A percentile compares a stretch with the other conserved stretches of the same genome.
Evolutionary conservation across 2,888 invertebrate species (phyloP).

Genomic region (Trissoscelio sp.): DNA sequence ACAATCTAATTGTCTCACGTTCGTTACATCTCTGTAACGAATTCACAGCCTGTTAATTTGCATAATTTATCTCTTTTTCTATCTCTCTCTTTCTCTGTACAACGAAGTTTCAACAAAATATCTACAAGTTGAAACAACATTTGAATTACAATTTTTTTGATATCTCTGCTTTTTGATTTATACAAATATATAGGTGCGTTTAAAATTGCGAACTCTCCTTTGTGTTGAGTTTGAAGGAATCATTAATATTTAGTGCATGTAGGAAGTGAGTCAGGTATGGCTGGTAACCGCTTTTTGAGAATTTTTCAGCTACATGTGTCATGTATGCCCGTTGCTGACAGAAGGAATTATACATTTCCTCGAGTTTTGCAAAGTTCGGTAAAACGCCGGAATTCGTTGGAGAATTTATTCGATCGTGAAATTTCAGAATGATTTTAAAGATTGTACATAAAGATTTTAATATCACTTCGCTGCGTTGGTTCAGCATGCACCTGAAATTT

Average conservation of each 20-base stretch:
- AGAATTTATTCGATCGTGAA: slow-evolving; percentile 86
- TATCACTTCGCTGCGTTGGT: slow-evolving; percentile 88
- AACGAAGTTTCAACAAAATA: background rate
- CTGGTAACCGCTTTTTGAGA: slow-evolving; percentile 88
- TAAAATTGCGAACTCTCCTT: slow-evolving; percentile 51
- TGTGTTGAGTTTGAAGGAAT: slow-evolving; percentile 77
- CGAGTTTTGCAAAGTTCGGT: slow-evolving; percentile 85
- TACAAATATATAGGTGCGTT: background rate
- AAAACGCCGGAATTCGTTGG: slow-evolving; percentile 84
- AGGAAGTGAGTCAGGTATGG: slow-evolving; percentile 87
- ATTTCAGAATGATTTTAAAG: slow-evolving; percentile 89
- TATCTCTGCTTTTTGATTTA: no score
- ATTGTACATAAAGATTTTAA: slow-evolving; percentile 89
- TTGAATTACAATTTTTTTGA: background rate
- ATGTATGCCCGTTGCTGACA: slow-evolving; percentile 86
- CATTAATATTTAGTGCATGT: slow-evolving; percentile 88
- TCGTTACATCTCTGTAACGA: no score
- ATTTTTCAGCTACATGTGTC: slow-evolving; percentile 86
- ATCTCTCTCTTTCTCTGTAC: background rate
- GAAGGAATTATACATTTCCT: slow-evolving; percentile 86
- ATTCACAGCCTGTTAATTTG: no score
- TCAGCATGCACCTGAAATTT: slow-evolving; percentile 87
- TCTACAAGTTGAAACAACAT: background rate
- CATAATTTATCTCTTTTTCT: no score
- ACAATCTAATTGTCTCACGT: no score